phyloP scores from a whole-genome alignment of 2,797 vertebrate genomes.

The Gephyroberyx darwinii region DNA sequence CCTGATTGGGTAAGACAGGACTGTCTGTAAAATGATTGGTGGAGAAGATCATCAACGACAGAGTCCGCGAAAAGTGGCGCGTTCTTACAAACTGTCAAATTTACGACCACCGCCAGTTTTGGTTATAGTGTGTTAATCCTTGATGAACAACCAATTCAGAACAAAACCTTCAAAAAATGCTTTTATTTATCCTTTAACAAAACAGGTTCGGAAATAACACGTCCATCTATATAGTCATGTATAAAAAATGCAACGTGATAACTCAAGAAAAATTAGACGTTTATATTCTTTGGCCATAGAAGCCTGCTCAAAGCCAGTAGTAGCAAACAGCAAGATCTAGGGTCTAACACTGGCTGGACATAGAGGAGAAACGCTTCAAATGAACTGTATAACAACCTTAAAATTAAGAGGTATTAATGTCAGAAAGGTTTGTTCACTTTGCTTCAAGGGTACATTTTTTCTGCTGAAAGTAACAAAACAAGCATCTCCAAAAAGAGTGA shows the following conservation, averaged over 20 bases:
- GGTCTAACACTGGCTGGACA: conserved; percentile 71
- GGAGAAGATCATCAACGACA: conserved; percentile 1
- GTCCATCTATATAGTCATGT: conserved; percentile 61
- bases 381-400: conserved; percentile 69
- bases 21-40: conserved; percentile 55
- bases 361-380: conserved; percentile 68
- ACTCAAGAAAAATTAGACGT: conserved; percentile 59
- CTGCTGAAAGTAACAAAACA: conserved; percentile 80
- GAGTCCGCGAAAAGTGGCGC: conserved; percentile 67
- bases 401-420: conserved; percentile 89
- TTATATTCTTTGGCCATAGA: conserved; percentile 93
- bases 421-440: conserved; percentile 78
- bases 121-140: no score
- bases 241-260: conserved; percentile 69
- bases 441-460: conserved; percentile 76
- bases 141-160: background rate
- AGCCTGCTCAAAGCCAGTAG: conserved; percentile 80
- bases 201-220: conserved; percentile 65
- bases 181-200: conserved; percentile 73
- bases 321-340: conserved; percentile 50
- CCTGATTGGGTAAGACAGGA: conserved; percentile 69
- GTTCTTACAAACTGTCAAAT: conserved; percentile 14
- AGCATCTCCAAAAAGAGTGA: conserved; percentile 66
- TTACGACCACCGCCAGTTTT: no score
- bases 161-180: conserved; percentile 60